Percentiles rank a stretch among this genome's conserved stretches.
phyloP scores from a whole-genome alignment of 2,113 vertebrate genomes.

The Elephas maximus region DNA sequence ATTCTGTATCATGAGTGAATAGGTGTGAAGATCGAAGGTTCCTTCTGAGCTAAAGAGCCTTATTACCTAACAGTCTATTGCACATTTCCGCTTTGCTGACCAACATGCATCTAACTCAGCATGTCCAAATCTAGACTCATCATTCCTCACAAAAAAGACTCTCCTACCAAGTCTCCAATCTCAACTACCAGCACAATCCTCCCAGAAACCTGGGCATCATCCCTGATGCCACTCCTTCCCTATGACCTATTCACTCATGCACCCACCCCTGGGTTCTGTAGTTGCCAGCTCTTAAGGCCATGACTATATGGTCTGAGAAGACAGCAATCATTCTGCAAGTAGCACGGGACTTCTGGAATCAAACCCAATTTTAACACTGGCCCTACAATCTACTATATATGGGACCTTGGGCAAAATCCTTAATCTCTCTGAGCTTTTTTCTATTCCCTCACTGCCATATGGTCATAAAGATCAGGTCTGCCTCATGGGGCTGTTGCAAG shows the following conservation, averaged over 20 bases:
- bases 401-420: background rate
- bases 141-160: background rate
- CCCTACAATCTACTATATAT: background rate
- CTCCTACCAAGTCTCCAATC: background rate
- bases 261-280: background rate
- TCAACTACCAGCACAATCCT: background rate
- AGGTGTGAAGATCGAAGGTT: conserved; percentile 1
- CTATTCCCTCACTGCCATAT: background rate
- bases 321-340: background rate
- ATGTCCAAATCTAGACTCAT: background rate
- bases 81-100: conserved; percentile 8
- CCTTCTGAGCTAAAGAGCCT: background rate
- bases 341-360: background rate
- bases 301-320: background rate
- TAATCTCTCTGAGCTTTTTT: background rate
- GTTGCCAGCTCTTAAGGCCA: background rate
- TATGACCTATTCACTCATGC: background rate
- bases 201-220: background rate
- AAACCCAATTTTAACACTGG: background rate
- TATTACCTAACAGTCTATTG: background rate
- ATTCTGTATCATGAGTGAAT: background rate
- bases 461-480: background rate
- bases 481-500: background rate
- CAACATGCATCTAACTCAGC: conserved; percentile 11
- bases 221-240: background rate